Evolutionary conservation across 64 coral and sea anemone genomes (phyloP), one percentile per base, ranked within the genome.

Genomic region (Pachyseris speciosa): DNA sequence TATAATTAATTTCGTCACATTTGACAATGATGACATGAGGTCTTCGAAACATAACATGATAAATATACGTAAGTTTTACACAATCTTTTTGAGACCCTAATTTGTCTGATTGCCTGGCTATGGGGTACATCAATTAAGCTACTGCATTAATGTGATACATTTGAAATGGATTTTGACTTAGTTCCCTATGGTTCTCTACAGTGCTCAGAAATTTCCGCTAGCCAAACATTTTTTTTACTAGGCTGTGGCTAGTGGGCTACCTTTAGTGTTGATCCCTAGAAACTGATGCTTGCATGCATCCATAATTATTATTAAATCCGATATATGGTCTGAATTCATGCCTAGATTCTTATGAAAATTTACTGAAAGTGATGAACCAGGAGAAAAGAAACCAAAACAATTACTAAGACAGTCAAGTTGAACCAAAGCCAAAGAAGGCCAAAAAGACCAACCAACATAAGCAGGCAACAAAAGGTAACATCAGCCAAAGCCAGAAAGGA

Each of bases 281-380:
- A 57, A 57, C 52, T 57, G 52, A 57, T 57, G 13, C 52, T 19
- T 57, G 52, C 52, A 57, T 57, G 52, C 13, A 57, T 57, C 15
- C 45, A 49, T 49, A 5, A 20, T 57, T 57, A 57, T 57, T 57
- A 20, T 57, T n/a, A n/a, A n/a, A n/a, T n/a, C n/a, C n/a, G 17
- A 57, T 57, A 57, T 19, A 57, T 57, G 15, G 52, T 12, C 52
- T 57, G 4, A 57, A 57, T 57, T 57, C 52, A 57, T 57, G 15
- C 52, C 22, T 64, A 64, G 60, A 64, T 28, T 64, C 60, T 27
- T 64, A 32, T 64, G 60, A 64, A n/a, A 64, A 64, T 64, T 64
- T 64, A 64, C 19, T 25, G 60, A 64, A 64, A 28, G n/a, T 9
- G n/a, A 64, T 64, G 60, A 64, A 64, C 26, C 60, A 28, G 25